Evolutionary conservation across 1,140 invertebrate species (phyloP).

Genomic region (Ostrea edulis): DNA sequence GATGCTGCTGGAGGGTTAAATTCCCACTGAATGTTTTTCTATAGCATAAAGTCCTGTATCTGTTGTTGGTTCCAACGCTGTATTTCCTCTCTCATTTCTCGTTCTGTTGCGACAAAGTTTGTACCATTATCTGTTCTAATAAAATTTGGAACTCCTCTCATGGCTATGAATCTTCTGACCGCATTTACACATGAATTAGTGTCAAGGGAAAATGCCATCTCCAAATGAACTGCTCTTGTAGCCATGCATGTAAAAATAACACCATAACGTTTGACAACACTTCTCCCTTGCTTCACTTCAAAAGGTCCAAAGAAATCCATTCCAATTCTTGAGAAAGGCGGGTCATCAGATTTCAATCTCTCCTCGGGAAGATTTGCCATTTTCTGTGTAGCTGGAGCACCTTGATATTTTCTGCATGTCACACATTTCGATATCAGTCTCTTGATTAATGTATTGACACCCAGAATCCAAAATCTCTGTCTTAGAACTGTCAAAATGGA

Average conservation of each 20-base stretch:
- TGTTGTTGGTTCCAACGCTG: constrained; percentile 56
- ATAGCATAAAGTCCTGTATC: constrained; percentile 44
- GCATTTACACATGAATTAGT: constrained; percentile 57
- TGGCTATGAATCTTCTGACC: constrained; percentile 57
- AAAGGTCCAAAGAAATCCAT: constrained; percentile 64
- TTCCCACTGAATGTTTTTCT: constrained; percentile 74
- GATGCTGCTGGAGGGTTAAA: constrained; percentile 76
- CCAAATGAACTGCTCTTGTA: constrained; percentile 51
- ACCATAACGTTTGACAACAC: constrained; percentile 46
- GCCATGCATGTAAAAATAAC: constrained; percentile 51
- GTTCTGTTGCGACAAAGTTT: constrained; percentile 62
- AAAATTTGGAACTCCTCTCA: constrained; percentile 49
- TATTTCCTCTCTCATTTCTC: constrained; percentile 59
- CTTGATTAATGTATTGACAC: constrained; percentile 43
- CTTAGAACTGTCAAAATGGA: constrained; percentile 43
- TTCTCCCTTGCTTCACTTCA: constrained; percentile 50
- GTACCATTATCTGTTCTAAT: constrained; percentile 61
- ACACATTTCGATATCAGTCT: constrained; percentile 59
- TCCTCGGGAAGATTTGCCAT: constrained; percentile 64
- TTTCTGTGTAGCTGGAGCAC: constrained; percentile 48
- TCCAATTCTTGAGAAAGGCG: constrained; percentile 57
- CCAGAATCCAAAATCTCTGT: constrained; percentile 52
- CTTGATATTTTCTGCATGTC: constrained; percentile 55
- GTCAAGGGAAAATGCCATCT: constrained; percentile 55
- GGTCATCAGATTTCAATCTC: constrained; percentile 52